These are phyloP conservation scores for Gulo gulo DNA, from an alignment of 2,113 vertebrate species.

Conservation along the genomic window DNA sequence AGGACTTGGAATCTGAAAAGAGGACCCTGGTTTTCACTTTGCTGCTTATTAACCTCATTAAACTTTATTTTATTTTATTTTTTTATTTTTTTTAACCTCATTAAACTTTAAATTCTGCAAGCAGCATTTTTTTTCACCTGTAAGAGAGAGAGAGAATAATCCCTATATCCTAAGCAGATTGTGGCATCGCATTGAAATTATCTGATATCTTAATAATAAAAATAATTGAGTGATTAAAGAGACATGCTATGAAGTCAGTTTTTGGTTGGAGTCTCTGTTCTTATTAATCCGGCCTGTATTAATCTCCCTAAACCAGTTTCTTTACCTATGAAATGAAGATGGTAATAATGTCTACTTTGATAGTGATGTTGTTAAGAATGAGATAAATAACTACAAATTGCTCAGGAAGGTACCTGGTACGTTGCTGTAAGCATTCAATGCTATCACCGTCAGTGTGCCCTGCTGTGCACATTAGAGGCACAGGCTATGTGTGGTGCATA, in stretches of 20 bases:
- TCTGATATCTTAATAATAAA: background rate
- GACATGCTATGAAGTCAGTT: background rate
- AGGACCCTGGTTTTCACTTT: background rate
- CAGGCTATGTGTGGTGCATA: rapidly evolving
- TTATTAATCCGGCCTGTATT: background rate
- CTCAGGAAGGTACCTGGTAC: background rate
- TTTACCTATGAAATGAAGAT: background rate
- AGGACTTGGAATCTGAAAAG: constrained; percentile 29
- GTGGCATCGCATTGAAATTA: background rate
- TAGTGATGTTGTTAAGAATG: background rate
- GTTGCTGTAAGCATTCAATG: background rate
- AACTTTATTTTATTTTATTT: background rate
- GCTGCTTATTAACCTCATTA: background rate
- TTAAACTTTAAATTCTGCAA: background rate
- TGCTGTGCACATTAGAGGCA: background rate
- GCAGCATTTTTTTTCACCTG: background rate
- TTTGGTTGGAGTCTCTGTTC: background rate
- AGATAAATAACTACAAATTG: background rate
- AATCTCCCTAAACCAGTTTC: background rate
- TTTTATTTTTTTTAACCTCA: background rate
- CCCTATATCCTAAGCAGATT: background rate
- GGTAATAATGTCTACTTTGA: background rate
- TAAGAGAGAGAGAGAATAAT: background rate
- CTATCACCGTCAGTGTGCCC: background rate
- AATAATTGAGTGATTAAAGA: background rate